Evolutionary conservation across 2,888 invertebrate genomes (phyloP), one percentile per base, ranked within the genome.

Genomic region (Agrypnus murinus): DNA sequence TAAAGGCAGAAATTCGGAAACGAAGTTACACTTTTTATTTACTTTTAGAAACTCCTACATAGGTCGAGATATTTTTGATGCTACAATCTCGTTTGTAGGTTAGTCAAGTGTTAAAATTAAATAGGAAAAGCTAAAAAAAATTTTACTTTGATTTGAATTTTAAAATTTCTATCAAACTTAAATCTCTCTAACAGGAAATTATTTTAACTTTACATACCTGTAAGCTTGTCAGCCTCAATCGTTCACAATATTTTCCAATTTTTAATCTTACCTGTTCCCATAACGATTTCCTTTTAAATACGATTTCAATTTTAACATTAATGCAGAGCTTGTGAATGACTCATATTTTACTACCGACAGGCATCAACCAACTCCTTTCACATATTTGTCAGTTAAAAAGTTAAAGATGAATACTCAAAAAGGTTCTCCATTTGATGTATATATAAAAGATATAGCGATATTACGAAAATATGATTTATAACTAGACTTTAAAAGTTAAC

Each of bases 1-100:
- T 69, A 62, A 57, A 63, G 65, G 14, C 31, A 50, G 38, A 59
- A n/a, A 48, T 65, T 32, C 34, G 36, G 40, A 66, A 66, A 58
- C 57, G 36, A 48, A 34, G 45, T 66, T 59, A 58, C 14, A 58
- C 32, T 19, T 66, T 48, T 59, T 66, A 57, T 65, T 59, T 59
- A 57, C 58, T 43, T 58, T 59, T 15, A 2, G 32, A 59, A 59
- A 34, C 17, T 55, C 9, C 38, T 40, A 6, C 12, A 10, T 15
- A 40, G 25, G 6, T 46, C 1, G 9, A 12, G 12, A 31, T 12
- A 10, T 32, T 50, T 31, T 50, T 50, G 50, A 50, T 50, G 50
- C 19, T 50, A 31, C 14, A n/a, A 12, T 31, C 9, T 50, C 25
- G 50, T 43, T 50, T 5, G 7, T 32, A 5, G 31, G n/a, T 12